A percentile compares a stretch with the other conserved stretches of the same genome.
These are phyloP conservation scores for Chrysopa pallens DNA, from an alignment of 1,140 invertebrate species.

Conservation along the genomic window DNA sequence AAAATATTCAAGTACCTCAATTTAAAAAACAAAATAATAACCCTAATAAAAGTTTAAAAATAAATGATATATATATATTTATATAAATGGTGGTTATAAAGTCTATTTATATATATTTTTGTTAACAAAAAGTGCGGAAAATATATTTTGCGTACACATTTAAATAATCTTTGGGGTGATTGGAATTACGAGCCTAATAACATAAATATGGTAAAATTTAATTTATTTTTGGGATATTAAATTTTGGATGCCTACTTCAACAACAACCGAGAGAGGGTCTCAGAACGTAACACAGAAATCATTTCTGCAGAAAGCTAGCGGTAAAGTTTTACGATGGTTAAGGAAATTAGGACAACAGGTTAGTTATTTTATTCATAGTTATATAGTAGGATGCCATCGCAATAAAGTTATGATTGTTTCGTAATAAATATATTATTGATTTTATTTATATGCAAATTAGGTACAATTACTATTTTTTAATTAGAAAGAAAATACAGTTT, in stretches of 20 bases:
- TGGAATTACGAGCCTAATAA: not conserved
- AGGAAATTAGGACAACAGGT: conserved; percentile 12
- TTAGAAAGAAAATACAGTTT: not conserved
- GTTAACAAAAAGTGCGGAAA: not conserved
- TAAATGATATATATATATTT: too few species aligned
- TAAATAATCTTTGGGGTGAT: not conserved
- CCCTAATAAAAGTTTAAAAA: too few species aligned
- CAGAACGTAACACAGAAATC: conserved; percentile 7
- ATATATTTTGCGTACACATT: not conserved
- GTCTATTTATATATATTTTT: not conserved
- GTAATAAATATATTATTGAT: not conserved
- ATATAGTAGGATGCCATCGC: not conserved
- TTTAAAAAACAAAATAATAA: too few species aligned
- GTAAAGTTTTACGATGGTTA: conserved; percentile 15
- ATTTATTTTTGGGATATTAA: not conserved
- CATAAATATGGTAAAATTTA: not conserved
- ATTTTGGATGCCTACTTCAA: not conserved
- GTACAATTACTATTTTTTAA: not conserved
- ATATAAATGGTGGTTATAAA: too few species aligned
- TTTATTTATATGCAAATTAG: not conserved
- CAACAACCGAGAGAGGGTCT: not conserved
- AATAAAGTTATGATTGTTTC: not conserved
- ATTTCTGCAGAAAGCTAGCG: conserved; percentile 12
- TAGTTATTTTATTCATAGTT: conserved; percentile 2
- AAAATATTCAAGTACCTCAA: too few species aligned